phyloP scores from a whole-genome alignment of 1,140 invertebrate species.

The Drepana arcuata region DNA sequence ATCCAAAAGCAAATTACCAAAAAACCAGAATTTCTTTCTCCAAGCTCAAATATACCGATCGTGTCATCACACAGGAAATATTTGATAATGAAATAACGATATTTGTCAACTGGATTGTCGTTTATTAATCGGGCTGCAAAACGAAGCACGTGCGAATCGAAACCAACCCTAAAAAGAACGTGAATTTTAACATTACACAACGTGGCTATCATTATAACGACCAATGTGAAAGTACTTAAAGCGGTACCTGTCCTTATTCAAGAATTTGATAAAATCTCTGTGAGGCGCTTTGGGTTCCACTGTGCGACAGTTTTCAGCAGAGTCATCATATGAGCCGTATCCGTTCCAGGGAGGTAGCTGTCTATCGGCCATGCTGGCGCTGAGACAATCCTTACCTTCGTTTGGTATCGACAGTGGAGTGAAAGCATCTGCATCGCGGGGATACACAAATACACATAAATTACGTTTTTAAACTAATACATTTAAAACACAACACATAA shows the following conservation, averaged over 20 bases:
- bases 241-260: conserved; percentile 81
- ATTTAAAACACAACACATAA: no score
- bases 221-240: conserved; percentile 3
- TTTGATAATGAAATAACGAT: conserved; percentile 85
- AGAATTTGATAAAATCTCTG: conserved; percentile 85
- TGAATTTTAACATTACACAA: conserved; percentile 8
- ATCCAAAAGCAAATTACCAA: conserved; percentile 16
- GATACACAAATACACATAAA: no score
- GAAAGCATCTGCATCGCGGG: conserved; percentile 76
- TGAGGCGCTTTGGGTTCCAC: conserved; percentile 83
- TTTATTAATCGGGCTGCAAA: conserved; percentile 84
- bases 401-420: conserved; percentile 69
- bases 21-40: conserved; percentile 82
- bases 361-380: conserved; percentile 51
- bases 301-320: conserved; percentile 85
- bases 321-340: conserved; percentile 89
- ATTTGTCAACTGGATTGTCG: conserved; percentile 77
- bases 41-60: conserved; percentile 84
- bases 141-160: conserved; percentile 84
- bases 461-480: no score
- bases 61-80: conserved; percentile 89
- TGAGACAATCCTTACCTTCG: conserved; percentile 45
- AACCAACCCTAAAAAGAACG: conserved; percentile 72
- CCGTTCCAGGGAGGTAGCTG: conserved; percentile 90
- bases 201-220: no score